Evolutionary conservation across 1,140 invertebrate species (phyloP).

Genomic region (Lasioglossum baleicum): DNA sequence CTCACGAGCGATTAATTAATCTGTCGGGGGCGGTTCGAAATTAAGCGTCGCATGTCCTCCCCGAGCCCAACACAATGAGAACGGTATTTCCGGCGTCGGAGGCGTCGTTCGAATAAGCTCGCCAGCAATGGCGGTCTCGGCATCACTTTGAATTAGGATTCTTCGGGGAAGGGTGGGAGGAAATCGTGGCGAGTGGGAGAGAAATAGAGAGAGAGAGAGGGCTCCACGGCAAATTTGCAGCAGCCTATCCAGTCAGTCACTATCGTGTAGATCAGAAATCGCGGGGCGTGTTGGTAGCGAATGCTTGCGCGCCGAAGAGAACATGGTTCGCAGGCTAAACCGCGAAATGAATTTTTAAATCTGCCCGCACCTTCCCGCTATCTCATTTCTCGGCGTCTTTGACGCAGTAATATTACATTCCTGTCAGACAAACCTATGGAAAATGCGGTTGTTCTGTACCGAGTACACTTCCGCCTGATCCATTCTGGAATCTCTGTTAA

Average conservation of each 20-base stretch:
- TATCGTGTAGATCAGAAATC: background rate
- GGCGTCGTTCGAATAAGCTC: constrained; percentile 31
- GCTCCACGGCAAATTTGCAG: constrained; percentile 36
- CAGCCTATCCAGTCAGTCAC: constrained; percentile 16
- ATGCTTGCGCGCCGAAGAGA: no score
- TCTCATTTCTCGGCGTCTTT: no score
- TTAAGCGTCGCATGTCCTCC: constrained; percentile 4
- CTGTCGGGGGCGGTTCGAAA: background rate
- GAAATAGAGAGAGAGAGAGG: no score
- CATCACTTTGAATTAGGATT: constrained; percentile 56
- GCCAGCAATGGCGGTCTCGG: background rate
- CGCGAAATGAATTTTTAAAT: background rate
- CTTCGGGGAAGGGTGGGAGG: background rate
- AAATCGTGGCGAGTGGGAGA: no score
- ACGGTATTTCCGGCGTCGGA: constrained; percentile 44
- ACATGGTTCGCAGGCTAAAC: background rate
- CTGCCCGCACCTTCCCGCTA: no score
- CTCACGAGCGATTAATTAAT: constrained; percentile 29
- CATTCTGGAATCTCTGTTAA: no score
- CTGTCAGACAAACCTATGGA: no score
- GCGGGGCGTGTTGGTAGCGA: no score
- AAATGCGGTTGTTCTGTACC: no score
- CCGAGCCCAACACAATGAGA: constrained; percentile 27
- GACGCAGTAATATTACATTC: no score
- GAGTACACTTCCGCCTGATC: no score